Percentiles rank a stretch among this genome's conserved stretches.
Conservation (phyloP, 2,888 invertebrate genomes). For the Zygaena filipendulae region DNA sequence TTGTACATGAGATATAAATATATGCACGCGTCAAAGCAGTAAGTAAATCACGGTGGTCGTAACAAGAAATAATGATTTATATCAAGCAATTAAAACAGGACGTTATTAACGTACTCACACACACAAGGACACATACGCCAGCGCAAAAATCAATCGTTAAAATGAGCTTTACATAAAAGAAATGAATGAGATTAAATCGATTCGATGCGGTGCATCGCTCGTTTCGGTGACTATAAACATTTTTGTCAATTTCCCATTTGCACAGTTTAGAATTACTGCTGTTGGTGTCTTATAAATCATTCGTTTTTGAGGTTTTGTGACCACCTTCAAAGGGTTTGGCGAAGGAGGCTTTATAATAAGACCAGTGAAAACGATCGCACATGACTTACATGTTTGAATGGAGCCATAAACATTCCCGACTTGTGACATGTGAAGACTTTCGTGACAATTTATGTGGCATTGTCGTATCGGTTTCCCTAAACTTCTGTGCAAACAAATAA, state of each 20-base stretch:
- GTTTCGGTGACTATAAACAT: slow-evolving; percentile 44
- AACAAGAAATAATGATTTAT: slow-evolving; percentile 60
- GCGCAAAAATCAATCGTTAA: slow-evolving; percentile 21
- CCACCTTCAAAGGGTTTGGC: slow-evolving; percentile 31
- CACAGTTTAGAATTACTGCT: slow-evolving; percentile 43
- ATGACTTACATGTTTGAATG: slow-evolving; percentile 30
- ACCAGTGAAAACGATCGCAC: slow-evolving; percentile 45
- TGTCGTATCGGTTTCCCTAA: slow-evolving; percentile 39
- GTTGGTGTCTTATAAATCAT: slow-evolving; percentile 46
- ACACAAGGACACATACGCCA: slow-evolving; percentile 19
- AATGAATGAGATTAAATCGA: slow-evolving; percentile 52
- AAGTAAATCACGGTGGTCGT: slow-evolving; percentile 60
- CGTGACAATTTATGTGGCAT: slow-evolving; percentile 47
- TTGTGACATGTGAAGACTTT: slow-evolving; percentile 26
- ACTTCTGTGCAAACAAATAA: slow-evolving; percentile 47
- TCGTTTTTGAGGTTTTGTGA: slow-evolving; percentile 49
- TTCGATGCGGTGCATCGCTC: slow-evolving; percentile 39
- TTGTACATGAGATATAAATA: slow-evolving; percentile 42
- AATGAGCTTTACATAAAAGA: slow-evolving; percentile 20
- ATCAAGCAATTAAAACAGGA: slow-evolving; percentile 54
- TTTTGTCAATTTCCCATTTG: slow-evolving; percentile 46
- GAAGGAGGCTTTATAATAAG: slow-evolving; percentile 27
- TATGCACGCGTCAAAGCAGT: slow-evolving; percentile 50
- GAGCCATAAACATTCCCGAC: slow-evolving; percentile 45
- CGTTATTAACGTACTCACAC: slow-evolving; percentile 40